These are phyloP conservation scores for Callipepla californica DNA, from an alignment of 2,113 vertebrate species.

Conservation along the genomic window DNA sequence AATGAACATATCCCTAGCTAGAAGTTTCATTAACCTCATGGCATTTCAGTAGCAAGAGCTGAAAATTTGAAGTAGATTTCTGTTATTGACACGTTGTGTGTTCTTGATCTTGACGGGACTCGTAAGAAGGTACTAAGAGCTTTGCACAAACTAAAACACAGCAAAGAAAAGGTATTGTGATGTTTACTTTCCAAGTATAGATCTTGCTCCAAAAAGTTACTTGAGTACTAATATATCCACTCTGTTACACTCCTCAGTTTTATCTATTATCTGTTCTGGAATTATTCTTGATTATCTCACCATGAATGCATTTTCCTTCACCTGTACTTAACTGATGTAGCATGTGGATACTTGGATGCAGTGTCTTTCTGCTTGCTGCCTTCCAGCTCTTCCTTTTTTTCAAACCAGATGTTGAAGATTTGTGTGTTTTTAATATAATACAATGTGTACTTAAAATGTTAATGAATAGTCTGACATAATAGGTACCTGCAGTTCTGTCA, in stretches of 20 bases:
- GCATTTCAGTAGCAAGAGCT: not conserved
- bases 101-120: not conserved
- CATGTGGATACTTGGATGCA: not conserved
- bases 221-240: not conserved
- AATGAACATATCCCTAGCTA: not conserved
- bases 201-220: not conserved
- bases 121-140: not conserved
- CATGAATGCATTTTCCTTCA: not conserved
- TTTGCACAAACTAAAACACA: not conserved
- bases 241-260: not conserved
- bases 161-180: not conserved
- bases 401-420: slow-evolving; percentile 20
- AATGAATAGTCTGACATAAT: not conserved
- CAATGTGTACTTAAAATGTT: not conserved
- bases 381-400: not conserved
- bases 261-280: not conserved
- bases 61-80: not conserved
- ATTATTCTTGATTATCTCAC: not conserved
- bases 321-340: not conserved
- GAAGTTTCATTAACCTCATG: not conserved
- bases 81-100: not conserved
- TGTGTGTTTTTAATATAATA: not conserved
- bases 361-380: not conserved
- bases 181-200: not conserved
- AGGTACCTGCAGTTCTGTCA: not conserved